Base-by-base conservation (phyloP, 2,797 vertebrate genomes). In the Crax fasciolata region DNA sequence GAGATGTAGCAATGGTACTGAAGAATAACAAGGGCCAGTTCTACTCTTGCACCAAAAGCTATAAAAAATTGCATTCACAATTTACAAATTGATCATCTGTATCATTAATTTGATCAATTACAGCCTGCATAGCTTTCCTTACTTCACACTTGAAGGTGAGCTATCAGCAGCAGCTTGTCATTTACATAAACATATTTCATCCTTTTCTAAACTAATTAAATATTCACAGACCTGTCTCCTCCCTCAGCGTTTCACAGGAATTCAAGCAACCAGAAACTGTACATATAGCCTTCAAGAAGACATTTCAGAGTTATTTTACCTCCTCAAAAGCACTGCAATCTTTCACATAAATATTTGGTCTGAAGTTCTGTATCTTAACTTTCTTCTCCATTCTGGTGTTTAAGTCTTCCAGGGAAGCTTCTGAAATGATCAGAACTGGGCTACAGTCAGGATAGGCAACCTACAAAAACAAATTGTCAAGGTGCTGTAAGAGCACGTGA, bases 401-500 rank as follows among this genome's bases (percentile, higher is more conserved):
- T 68, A 99, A 97, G 83, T 99, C 98, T 0, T 97, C 96, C 72
- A 99, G 81, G 1, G 99, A 99, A 30, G 99, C 98, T 87, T 99
- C 98, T 0, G 99, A 99, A 92, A 99, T 96, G 43, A 99, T 91
- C 98, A 99, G 97, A 84, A 99, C n/a, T 0, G 99, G 98, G 35
- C 97, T 98, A 27, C 88, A 74, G 70, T 99, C 99, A 1, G 98
- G 95, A 93, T 99, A 99, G 21, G 98, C 99, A 96, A 99, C 97
- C 98, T 98, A 85, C 2, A 55, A 9, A 82, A 73, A 93, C 9
- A 94, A 80, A 79, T 65, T 39, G 52, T 76, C 52, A 86, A n/a
- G 48, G 1, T 87, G 57, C 57, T 85, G 38, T 17, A 59, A 52
- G 23, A 90, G 5, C 23, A 86, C 0, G 1, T 23, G 30, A 92